Base-by-base conservation (phyloP, 2,888 invertebrate species). In the Bellardia pandia region DNA sequence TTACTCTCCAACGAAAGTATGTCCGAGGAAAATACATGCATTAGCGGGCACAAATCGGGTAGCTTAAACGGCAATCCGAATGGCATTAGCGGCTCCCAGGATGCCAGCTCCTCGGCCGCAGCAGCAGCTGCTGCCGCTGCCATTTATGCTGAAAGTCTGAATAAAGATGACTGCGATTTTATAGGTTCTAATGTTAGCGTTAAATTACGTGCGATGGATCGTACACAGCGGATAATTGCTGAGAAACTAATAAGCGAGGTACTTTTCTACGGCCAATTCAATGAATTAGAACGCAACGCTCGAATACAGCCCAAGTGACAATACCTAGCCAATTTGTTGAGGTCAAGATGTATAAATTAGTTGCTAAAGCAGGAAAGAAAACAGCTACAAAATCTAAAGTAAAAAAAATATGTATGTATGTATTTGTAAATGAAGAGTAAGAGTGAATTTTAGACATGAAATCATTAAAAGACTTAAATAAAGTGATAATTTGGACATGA, bases 191-290 rank as follows among this genome's bases (percentile, higher is more conserved):
- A 93, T 89, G 93, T 93, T 37, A 92, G 93, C 33, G 90, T 92
- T 85, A 93, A 93, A 75, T 88, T 93, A 83, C 90, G 93, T 14
- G 90, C 92, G 1, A 93, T 93, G 93, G 93, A 93, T 86, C 92
- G 93, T 14, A 93, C 93, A 42, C 93, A 93, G 88, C 90, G 93
- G 84, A 93, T 93, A 82, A 93, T 93, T 68, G 93, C 93, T 82
- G 93, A 93, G 89, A 93, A 93, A 84, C 91, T 93, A 16, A 93
- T 93, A 83, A 91, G 93, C 82, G 93, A 93, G 90, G 93, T 93
- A 85, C 90, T 93, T 80, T 93, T 92, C 86, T 93, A 91, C 85
- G 93, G 93, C 0, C 93, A 93, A 79, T 92, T 93, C 85, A 93
- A 92, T 84, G 93, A 93, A 88, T 91, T 93, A 88, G 93, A 93